Evolutionary conservation across 2,888 invertebrate genomes (phyloP), one percentile per base, ranked within the genome.

Genomic region (Drosophila paracracens): DNA sequence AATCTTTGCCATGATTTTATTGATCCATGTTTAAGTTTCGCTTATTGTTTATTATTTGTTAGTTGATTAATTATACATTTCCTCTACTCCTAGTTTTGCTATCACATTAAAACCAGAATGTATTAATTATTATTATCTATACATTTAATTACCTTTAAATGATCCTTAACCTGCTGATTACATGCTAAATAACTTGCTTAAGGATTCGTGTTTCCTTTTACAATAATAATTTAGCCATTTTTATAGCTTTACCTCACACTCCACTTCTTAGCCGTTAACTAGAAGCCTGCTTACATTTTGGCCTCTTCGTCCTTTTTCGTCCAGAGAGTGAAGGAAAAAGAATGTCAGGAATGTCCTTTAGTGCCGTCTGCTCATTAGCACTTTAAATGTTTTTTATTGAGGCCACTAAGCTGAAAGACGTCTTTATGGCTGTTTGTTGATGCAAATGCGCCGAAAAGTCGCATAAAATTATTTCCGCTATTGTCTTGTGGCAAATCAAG

Each of bases 381-480:
- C 79, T 77, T 66, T 36, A 60, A 82, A 77, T 73, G 76, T 57
- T 69, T 62, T 72, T 72, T 75, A 73, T 76, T 73, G 63, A 64
- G 84, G 83, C 79, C 80, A 74, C 57, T 58, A 50, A 78, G 50
- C 56, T 38, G 59, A 71, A 48, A 69, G 82, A 73, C 78, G 76
- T 79, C 81, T 84, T 88, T 82, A 85, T 85, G 84, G 72, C 64
- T 76, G 75, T 81, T 88, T 87, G 79, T 70, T 87, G 70, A 87
- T 89, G 87, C 75, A 87, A 87, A 87, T 88, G 75, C 65, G 73
- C 56, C 70, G 38, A 72, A 77, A 73, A 76, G 76, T 67, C 59
- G 74, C 77, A 84, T 87, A 84, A 87, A 87, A 87, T 87, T 89
- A 87, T 89, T 84, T 87, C 79, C 83, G 87, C 79, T 72, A 76